Evolutionary conservation across 2,113 vertebrate genomes (phyloP), one percentile per base, ranked within the genome.

Genomic region (Triplophysa siluroides): DNA sequence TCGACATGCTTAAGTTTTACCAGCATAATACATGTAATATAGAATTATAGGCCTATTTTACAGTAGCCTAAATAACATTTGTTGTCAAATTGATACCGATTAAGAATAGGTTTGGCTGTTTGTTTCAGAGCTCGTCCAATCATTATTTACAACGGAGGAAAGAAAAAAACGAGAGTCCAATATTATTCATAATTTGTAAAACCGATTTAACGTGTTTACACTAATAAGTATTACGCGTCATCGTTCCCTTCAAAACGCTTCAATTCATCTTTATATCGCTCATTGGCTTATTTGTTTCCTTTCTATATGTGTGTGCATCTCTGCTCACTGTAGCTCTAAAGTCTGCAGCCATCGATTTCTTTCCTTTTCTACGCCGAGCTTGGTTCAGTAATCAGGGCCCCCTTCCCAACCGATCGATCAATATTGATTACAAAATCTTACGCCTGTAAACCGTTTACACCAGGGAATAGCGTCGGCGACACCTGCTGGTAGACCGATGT

Each of bases 381-480:
- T 90, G 92, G 90, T 92, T 93, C 93, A 92, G 93, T 92, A 93
- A 93, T 93, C 92, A 93, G 92, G 90, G 90, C 91, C 91, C 90
- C 93, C 90, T 92, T 92, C 92, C 92, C 91, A 91, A 87, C 89
- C 88, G 87, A 92, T 93, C 92, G 93, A 93, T 93, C 90, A 89
- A 84, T 93, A 93, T 93, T 83, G 93, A 93, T 93, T 89, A 88
- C 86, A 91, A 92, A 93, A 93, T 90, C 92, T 89, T 91, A 90
- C 90, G 89, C 91, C 90, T 91, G 90, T 91, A 91, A 91, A 88
- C 84, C 84, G 69, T 81, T 84, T 84, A 83, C 81, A 88, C 73
- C 84, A 83, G 88, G 88, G 80, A 87, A 86, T 82, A 84, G 81
- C 87, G 76, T 88, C 84, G 90, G 92, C 88, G 92, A 91, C 93